Base-by-base conservation (phyloP, 2,113 vertebrate genomes). In the Corythaeola cristata region DNA sequence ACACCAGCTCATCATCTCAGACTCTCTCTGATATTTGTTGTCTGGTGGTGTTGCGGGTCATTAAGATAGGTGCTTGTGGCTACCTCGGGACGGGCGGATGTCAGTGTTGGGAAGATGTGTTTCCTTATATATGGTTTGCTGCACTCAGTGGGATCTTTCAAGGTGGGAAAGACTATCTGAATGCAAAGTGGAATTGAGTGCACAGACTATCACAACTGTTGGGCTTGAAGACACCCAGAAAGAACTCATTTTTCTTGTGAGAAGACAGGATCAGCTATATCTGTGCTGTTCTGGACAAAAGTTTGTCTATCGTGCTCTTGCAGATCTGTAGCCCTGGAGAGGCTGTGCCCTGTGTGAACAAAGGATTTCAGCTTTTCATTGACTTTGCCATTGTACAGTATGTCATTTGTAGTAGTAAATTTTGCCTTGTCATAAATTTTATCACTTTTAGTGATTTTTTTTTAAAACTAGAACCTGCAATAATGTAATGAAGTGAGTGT, bases 11-110 rank as follows among this genome's bases (percentile, higher is more conserved):
- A 89, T 94, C 84, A 87, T 96, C 87, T 96, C 85, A 93, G 74
- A 47, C 19, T 22, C 39, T 64, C 79, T 91, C 69, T 93, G 89
- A 78, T 95, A 86, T 92, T 93, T 96, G 90, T 89, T 96, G 76
- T 94, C 88, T 90, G 64, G 64, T 96, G 68, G 90, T 94, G 92
- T 68, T 95, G 85, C 0, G 15, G 90, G 76, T 96, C 90, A 96
- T 95, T 95, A 96, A 95, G 95, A 95, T 37, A 96, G 93, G 93
- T 94, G 86, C 90, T 97, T 93, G 86, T 93, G 86, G 92, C 94
- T 96, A 90, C 80, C 96, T 95, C 53, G 66, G 90, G 94, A 94
- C 21, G 1, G 76, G 85, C 8, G 5, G 80, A 93, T 93, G 87
- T 91, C 96, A 93, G 73, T 89, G 78, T 22, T 71, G 88, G 78